phyloP scores from a whole-genome alignment of 2,797 vertebrate genomes.

The Decapterus maruadsi region DNA sequence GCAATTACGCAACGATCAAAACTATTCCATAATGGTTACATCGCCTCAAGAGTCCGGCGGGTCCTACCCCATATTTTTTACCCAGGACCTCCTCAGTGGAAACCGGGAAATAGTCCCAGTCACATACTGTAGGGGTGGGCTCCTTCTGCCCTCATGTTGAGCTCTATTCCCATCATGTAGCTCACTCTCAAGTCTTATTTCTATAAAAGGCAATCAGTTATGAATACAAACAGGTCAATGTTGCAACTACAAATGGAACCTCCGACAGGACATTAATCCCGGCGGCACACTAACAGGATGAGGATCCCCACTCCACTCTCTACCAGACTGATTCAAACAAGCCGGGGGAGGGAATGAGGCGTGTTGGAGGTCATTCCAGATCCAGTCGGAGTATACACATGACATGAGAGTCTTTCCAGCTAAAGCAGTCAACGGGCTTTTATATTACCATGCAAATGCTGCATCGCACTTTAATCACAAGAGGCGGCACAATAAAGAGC shows the following conservation, averaged over 20 bases:
- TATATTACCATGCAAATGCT: constrained; percentile 20
- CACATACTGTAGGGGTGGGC: background rate
- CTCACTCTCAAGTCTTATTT: constrained; percentile 27
- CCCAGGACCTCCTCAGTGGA: no score
- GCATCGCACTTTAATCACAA: background rate
- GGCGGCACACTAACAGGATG: background rate
- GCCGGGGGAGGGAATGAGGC: background rate
- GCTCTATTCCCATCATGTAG: background rate
- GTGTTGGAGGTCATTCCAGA: constrained; percentile 23
- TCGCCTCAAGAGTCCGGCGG: no score
- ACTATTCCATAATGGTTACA: no score
- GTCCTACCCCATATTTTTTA: no score
- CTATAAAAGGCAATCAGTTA: background rate
- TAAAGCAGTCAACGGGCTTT: background rate
- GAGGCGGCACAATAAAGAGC: constrained; percentile 28
- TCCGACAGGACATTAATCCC: constrained; percentile 17
- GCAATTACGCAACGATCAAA: no score
- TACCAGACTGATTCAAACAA: constrained; percentile 2
- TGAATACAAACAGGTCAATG: constrained; percentile 7
- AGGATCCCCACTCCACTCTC: constrained; percentile 9
- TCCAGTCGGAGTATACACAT: constrained; percentile 4
- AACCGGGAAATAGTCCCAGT: background rate
- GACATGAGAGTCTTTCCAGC: background rate
- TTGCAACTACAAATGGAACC: constrained; percentile 11
- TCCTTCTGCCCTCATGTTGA: background rate